phyloP scores from a whole-genome alignment of 2,113 vertebrate genomes.

The Coregonus clupeaformis region DNA sequence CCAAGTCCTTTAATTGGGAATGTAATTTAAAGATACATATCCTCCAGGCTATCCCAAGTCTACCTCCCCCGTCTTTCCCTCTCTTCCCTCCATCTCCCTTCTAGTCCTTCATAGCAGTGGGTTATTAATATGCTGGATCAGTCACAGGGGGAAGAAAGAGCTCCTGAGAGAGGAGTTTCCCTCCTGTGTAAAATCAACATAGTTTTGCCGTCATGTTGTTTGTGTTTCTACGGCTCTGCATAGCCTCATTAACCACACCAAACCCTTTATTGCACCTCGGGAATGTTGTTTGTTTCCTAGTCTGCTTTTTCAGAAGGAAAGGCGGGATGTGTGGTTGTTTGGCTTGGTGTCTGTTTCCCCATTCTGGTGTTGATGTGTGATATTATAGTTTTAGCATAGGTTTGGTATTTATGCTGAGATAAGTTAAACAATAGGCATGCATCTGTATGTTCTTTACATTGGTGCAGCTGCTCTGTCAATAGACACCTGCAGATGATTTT shows the following conservation, averaged over 20 bases:
- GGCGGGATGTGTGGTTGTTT: too few relatives aligned
- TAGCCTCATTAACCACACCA: neutral
- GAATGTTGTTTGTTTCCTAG: neutral
- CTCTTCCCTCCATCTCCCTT: neutral
- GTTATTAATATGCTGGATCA: neutral
- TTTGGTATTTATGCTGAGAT: too few relatives aligned
- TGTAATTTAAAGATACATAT: neutral
- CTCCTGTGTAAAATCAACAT: neutral
- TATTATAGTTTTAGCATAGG: too few relatives aligned
- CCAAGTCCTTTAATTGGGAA: neutral
- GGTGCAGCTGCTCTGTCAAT: too few relatives aligned
- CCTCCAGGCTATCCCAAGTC: neutral
- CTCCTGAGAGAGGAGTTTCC: neutral
- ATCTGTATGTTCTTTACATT: too few relatives aligned
- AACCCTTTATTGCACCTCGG: neutral
- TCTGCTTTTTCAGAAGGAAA: too few relatives aligned
- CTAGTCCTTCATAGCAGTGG: neutral
- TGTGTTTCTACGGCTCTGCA: neutral
- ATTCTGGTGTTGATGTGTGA: too few relatives aligned
- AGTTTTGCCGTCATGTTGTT: neutral
- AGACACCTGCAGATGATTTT: too few relatives aligned
- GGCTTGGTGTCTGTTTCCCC: too few relatives aligned
- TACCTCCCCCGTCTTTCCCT: neutral
- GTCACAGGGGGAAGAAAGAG: too few relatives aligned
- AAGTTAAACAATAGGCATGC: too few relatives aligned